Percentiles rank a stretch among this genome's conserved stretches.
phyloP scores from a whole-genome alignment of 2,797 vertebrate genomes.

The Anomalospiza imberbis region DNA sequence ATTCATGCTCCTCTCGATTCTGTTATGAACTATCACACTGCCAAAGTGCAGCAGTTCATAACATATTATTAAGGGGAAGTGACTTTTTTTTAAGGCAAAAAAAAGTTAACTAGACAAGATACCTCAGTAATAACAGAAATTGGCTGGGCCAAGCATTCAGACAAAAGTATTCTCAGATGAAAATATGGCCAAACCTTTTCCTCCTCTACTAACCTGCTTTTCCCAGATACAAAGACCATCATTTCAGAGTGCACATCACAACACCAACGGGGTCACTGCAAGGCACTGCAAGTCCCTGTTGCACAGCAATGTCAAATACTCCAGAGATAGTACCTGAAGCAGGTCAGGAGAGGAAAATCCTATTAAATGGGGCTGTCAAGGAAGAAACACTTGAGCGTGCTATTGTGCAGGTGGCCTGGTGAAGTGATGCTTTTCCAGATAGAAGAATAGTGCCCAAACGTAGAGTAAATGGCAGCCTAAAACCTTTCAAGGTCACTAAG shows the following conservation, averaged over 20 bases:
- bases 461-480: background rate
- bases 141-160: background rate
- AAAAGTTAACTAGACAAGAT: background rate
- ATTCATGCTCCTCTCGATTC: conserved; percentile 46
- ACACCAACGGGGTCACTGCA: fast-evolving
- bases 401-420: background rate
- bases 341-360: background rate
- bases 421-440: background rate
- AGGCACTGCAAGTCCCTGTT: fast-evolving
- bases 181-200: background rate
- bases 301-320: fast-evolving
- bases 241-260: background rate
- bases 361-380: background rate
- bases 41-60: conserved; percentile 35
- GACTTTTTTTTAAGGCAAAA: background rate
- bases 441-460: fast-evolving
- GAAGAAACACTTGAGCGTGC: background rate
- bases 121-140: background rate
- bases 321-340: background rate
- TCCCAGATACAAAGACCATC: background rate
- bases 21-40: conserved; percentile 59
- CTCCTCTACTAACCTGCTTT: background rate
- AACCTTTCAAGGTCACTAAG: background rate
- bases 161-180: background rate
- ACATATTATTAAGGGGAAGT: conserved; percentile 46